Base-by-base conservation (phyloP, 2,888 invertebrate genomes). In the Tinea pellionella region DNA sequence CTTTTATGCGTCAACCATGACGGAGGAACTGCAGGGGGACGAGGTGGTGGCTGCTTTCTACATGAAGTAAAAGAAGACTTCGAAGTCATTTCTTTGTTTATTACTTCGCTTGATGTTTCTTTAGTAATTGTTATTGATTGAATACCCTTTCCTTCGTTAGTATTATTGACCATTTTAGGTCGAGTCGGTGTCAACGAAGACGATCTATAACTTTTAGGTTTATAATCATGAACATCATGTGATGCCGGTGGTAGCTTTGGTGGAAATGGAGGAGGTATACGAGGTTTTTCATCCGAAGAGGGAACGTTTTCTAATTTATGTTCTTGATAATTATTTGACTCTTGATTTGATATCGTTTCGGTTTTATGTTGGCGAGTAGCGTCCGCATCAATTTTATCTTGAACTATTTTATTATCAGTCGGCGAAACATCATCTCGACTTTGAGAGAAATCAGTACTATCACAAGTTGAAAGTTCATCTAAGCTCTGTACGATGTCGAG, bases 371-470 rank as follows among this genome's bases (percentile, higher is more conserved):
- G 7, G 3, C 13, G 47, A 47, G 8, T 16, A 47, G 1, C 32
- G 32, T 12, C 15, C 7, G 11, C 12, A 32, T 2, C 15, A 13
- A 15, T 12, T 15, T 32, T 57, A 15, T 57, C 16, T 15, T 29
- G 15, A 32, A 8, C 13, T 13, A 32, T n/a, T 32, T 57, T 57
- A 57, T 57, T 32, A 61, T 77, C 75, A 32, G 71, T 64, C 6
- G 81, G 80, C 18, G 81, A 81, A 43, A 67, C 61, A 13, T 85
- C 85, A 67, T 86, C 86, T 71, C 81, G 77, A 67, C 85, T 87
- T 71, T 86, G 86, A 29, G 87, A 86, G 68, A 78, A 83, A 67
- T 85, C 84, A 2, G 78, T 76, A 67, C 81, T 82, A 69, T 83
- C 85, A 74, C 75, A 74, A 67, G 77, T 73, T 56, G 87, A 85